Percentiles rank a stretch among this genome's conserved stretches.
Conservation (phyloP, 2,797 vertebrate genomes). For the Cirrhinus mrigala region DNA sequence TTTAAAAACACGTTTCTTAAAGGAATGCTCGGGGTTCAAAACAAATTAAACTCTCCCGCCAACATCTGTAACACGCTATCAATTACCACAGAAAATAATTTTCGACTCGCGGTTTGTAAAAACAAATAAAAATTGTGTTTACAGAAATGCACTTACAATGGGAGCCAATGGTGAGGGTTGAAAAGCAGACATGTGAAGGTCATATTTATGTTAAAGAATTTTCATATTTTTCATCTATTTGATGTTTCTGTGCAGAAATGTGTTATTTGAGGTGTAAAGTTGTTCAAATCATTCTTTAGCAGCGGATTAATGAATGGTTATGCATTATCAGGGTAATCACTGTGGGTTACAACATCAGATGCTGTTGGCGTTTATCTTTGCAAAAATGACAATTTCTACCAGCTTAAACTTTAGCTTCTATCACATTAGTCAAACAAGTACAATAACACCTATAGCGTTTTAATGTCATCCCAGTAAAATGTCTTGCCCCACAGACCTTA, state of each 20-base stretch:
- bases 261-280: neutral
- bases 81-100: conserved; percentile 3
- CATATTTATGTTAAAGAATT: neutral
- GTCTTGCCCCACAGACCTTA: neutral
- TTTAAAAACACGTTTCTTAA: conserved; percentile 69
- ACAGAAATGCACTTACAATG: neutral
- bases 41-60: conserved; percentile 26
- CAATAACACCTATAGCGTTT: too few species aligned
- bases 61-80: conserved; percentile 21
- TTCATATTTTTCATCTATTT: neutral
- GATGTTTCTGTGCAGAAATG: neutral
- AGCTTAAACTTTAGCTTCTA: neutral
- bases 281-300: neutral
- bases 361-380: neutral
- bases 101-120: neutral
- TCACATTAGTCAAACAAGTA: too few species aligned
- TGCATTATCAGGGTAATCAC: neutral
- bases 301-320: neutral
- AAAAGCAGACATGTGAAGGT: neutral
- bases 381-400: neutral
- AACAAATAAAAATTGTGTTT: conserved; percentile 7
- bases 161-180: neutral
- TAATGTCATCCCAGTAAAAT: neutral
- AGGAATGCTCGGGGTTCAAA: conserved; percentile 46
- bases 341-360: neutral